Evolutionary conservation across 37 sponge, comb jelly and placozoan species (phyloP), one percentile per base, ranked within the genome.

Genomic region (Diacarnus erythraeanus): DNA sequence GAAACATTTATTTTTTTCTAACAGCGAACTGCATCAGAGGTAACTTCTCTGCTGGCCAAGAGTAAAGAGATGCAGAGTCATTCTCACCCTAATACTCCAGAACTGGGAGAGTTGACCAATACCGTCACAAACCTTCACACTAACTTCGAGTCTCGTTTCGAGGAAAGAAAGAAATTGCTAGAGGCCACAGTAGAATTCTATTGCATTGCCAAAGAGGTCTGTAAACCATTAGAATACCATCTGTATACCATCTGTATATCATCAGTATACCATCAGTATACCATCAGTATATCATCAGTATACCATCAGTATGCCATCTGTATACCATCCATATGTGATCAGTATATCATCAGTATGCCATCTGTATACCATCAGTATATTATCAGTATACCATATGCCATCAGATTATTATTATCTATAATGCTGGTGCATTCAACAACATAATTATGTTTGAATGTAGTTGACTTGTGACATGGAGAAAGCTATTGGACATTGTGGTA

Each of bases 1-100:
- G n/a, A n/a, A n/a, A 8, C 43, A 36, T 39, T 5, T 31, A 36
- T 10, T 25, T 4, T 25, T n/a, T 17, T n/a, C 61, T n/a, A 18
- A 41, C 63, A 84, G 84, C 67, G 76, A 23, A 84, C 61, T 25
- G 70, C 77, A 22, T 17, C 22, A 10, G 84, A 84, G 59, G 84
- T 84, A n/a, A 57, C 75, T 38, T 38, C 60, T 25, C 59, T 76
- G 20, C 70, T 84, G 36, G 39, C 41, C 29, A 25, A 77, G 61
- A 72, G 64, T 40, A 77, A 84, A 34, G 23, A 57, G 59, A 57
- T 77, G 60, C 60, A 75, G 10, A 21, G 31, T 22, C 21, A 1
- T 18, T 8, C 41, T 5, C 77, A 77, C 37, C 38, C 33, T 31
- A 76, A 65, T 29, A 30, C 84, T 27, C 17, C 69, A 3, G 57